Conservation (phyloP, 2,113 vertebrate genomes). For the Micromys minutus region DNA sequence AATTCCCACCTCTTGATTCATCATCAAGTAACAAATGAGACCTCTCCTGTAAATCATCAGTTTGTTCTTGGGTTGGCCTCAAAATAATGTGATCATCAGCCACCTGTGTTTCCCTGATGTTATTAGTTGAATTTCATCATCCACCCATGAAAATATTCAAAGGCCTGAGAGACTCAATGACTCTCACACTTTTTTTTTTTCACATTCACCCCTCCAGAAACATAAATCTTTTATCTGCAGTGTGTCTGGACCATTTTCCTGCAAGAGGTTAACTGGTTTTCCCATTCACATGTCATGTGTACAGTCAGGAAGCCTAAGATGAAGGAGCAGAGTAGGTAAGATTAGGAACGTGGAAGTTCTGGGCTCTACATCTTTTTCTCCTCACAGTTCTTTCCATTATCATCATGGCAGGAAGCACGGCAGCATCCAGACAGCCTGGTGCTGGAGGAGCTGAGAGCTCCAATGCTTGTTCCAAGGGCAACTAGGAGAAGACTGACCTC, state of each 20-base stretch:
- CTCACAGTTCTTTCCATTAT: not conserved
- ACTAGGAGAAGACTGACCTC: too few species aligned
- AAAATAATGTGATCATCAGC: not conserved
- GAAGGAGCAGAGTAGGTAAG: not conserved
- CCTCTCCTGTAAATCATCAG: fast-evolving
- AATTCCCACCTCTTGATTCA: not conserved
- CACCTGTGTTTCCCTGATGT: not conserved
- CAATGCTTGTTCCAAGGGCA: too few species aligned
- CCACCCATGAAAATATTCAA: not conserved
- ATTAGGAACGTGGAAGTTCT: not conserved
- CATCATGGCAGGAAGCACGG: too few species aligned
- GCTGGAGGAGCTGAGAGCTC: too few species aligned
- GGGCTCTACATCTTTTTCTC: not conserved
- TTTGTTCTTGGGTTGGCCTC: not conserved
- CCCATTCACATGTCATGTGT: not conserved
- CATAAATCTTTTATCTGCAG: not conserved
- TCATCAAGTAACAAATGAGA: not conserved
- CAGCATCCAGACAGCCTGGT: too few species aligned
- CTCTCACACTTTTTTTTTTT: not conserved
- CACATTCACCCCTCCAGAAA: not conserved
- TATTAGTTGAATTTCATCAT: not conserved
- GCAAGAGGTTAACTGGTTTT: not conserved
- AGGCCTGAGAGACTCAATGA: not conserved
- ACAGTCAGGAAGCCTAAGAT: not conserved
- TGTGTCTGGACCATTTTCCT: not conserved